Evolutionary conservation across 92 coral and sea anemone genomes (phyloP).

Genomic region (Heliopora coerulea): DNA sequence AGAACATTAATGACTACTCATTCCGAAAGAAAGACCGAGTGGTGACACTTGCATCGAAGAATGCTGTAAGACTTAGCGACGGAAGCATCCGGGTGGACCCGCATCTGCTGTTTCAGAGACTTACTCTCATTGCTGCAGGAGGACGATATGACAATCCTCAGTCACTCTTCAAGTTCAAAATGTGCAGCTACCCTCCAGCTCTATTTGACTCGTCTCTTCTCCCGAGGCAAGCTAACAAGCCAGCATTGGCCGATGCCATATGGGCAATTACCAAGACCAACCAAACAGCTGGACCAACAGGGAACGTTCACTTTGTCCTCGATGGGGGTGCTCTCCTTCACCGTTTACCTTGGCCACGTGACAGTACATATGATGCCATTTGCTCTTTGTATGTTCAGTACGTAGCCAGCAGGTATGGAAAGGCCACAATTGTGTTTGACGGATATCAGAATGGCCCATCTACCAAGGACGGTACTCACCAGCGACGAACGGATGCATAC

Average conservation of each 20-base stretch:
- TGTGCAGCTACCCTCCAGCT: no score
- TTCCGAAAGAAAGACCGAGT: no score
- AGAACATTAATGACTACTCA: no score
- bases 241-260: slow-evolving; percentile 32
- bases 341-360: slow-evolving; percentile 10
- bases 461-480: slow-evolving; percentile 28
- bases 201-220: no score
- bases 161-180: slow-evolving; percentile 36
- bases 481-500: neutral
- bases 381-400: slow-evolving; percentile 22
- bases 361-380: slow-evolving; percentile 9
- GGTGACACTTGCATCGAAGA: no score
- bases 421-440: slow-evolving; percentile 33
- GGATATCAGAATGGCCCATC: slow-evolving; percentile 34
- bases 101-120: no score
- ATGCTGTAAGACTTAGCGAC: no score
- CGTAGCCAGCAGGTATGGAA: slow-evolving; percentile 14
- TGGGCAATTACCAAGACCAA: neutral
- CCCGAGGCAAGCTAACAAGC: slow-evolving; percentile 13
- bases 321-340: slow-evolving; percentile 35
- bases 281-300: neutral
- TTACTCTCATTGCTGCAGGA: slow-evolving; percentile 31
- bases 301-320: slow-evolving; percentile 6
- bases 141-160: slow-evolving; percentile 30
- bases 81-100: no score